Conservation (phyloP, 2,888 invertebrate species). For the Autographa pulchrina region DNA sequence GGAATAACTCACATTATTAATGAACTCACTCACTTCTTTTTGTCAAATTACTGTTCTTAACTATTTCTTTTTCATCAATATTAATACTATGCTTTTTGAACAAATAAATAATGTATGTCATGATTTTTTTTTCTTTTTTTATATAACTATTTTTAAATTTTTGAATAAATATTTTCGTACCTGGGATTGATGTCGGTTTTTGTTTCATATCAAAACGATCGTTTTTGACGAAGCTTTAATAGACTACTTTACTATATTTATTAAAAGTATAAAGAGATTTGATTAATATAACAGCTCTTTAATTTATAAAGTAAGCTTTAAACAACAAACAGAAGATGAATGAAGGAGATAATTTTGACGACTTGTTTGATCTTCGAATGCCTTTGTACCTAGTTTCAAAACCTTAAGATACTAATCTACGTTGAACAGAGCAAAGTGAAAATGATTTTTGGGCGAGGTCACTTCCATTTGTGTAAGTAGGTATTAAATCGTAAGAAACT, state of each 20-base stretch:
- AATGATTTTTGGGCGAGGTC: conserved; percentile 10
- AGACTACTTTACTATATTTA: too few relatives aligned
- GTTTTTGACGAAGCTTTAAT: too few relatives aligned
- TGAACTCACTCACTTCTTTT: conserved; percentile 24
- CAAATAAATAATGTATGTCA: neutral
- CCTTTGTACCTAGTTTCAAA: conserved; percentile 17
- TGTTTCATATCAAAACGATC: too few relatives aligned
- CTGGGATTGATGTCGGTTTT: too few relatives aligned
- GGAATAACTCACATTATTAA: conserved; percentile 48
- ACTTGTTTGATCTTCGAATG: conserved; percentile 24
- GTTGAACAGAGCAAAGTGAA: conserved; percentile 30
- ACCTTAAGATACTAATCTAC: conserved; percentile 9
- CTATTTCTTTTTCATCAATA: conserved; percentile 10
- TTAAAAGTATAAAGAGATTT: neutral
- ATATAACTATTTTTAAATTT: neutral
- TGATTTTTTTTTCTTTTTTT: neutral
- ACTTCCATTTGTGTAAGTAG: conserved; percentile 14
- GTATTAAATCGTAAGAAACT: conserved; percentile 3
- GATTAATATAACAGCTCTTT: conserved; percentile 1
- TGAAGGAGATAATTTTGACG: conserved; percentile 26
- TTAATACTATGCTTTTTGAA: neutral
- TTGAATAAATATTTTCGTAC: too few relatives aligned
- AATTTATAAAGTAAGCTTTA: conserved; percentile 13
- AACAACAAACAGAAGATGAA: conserved; percentile 28
- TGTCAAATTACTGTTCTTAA: conserved; percentile 8